Base-by-base conservation (phyloP, 2,113 vertebrate species). In the Hymenochirus boettgeri region DNA sequence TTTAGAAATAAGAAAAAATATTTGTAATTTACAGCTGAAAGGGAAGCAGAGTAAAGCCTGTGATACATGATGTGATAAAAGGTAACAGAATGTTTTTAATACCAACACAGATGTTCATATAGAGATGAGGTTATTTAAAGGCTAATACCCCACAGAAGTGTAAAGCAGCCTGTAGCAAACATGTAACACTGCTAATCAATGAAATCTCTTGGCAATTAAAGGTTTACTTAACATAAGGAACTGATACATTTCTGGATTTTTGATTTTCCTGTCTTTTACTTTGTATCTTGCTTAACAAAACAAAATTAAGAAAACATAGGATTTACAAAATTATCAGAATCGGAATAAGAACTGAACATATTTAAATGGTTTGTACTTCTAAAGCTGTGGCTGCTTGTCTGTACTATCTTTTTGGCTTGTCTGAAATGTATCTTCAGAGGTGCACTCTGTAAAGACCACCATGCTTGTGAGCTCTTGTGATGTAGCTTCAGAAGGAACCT, bases 401-500 rank as follows among this genome's bases (percentile, higher is more conserved):
- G 62, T 74, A 46, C 59, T 74, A 57, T 83, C 76, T 72, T 77
- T 78, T 70, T 79, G 80, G 81, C 69, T 73, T 72, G 78, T 74
- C 55, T 83, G 65, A 45, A 79, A 62, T 0, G 73, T 17, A 12
- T 61, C 77, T 13, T 87, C 79, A 23, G 87, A 78, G 3, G 79
- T 72, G 22, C 86, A 80, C 50, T 92, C 88, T 37, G 91, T 83
- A 70, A 93, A 97, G 22, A 96, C 92, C 71, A 95, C 89, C 87
- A 96, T 91, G 75, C 88, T 89, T 4, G 86, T 80, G 71, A 85
- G 67, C 3, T 76, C 84, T 67, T 70, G 76, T 0, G 77, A 55
- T 22, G 63, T 62, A 2, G 48, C 56, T 2, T 73, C 58, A 57
- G 53, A 51, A 12, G 55, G 1, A 2, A 72, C 17, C 29, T 80